Percentiles rank a stretch among this genome's conserved stretches.
Conservation (phyloP, 2,113 vertebrate genomes). For the Ceyx melanurus region DNA sequence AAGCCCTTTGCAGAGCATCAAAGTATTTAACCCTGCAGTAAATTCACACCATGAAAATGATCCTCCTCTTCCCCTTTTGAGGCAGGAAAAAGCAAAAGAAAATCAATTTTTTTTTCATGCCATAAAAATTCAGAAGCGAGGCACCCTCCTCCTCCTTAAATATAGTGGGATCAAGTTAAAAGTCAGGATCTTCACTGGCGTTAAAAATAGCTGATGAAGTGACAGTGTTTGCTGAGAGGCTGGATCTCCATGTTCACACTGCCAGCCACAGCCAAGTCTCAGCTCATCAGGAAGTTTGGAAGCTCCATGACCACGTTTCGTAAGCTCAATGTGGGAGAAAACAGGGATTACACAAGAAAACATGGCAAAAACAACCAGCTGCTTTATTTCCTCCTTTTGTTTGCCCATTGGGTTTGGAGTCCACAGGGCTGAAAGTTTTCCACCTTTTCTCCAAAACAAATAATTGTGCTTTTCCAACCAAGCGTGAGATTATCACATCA, state of each 20-base stretch:
- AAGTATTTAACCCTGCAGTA: neutral
- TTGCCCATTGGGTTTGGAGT: neutral
- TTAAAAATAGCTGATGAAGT: constrained; percentile 43
- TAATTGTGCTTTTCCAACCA: neutral
- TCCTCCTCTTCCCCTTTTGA: neutral
- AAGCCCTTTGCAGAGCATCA: neutral
- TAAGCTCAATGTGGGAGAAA: neutral
- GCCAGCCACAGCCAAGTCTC: neutral
- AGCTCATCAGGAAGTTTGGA: neutral
- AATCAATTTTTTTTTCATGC: neutral
- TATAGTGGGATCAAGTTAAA: neutral
- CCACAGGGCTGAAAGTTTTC: neutral
- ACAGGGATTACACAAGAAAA: neutral
- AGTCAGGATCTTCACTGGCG: neutral
- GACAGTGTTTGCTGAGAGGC: neutral
- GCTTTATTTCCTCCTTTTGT: neutral
- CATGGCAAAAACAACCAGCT: neutral
- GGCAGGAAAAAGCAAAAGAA: neutral
- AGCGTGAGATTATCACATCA: constrained; percentile 3
- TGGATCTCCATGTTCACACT: neutral
- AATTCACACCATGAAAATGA: neutral
- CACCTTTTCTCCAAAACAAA: neutral
- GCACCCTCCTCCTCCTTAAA: neutral
- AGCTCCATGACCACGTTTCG: neutral
- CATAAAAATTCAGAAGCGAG: neutral